phyloP scores from a whole-genome alignment of 2,113 vertebrate genomes.

The Anarrhichthys ocellatus region DNA sequence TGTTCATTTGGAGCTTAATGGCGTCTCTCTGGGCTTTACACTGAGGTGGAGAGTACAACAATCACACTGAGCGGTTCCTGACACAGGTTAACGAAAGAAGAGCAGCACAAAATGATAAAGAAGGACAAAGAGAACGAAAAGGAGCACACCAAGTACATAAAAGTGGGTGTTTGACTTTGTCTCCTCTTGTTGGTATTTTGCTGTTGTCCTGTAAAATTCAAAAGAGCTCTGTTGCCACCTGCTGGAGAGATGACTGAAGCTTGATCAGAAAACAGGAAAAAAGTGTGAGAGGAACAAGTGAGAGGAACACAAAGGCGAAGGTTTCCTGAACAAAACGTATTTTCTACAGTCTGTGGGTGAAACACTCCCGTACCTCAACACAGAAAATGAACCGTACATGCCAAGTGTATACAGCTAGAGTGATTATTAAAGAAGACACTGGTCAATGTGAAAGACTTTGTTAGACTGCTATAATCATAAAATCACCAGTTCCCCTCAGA shows the following conservation, averaged over 20 bases:
- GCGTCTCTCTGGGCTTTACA: slow-evolving; percentile 6
- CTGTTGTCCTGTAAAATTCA: not conserved
- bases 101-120: not conserved
- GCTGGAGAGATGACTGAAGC: slow-evolving; percentile 39
- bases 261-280: not conserved
- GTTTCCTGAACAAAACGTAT: not conserved
- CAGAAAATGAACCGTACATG: not conserved
- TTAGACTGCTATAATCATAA: not conserved
- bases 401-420: not conserved
- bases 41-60: not conserved
- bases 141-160: not conserved
- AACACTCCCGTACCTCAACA: not conserved
- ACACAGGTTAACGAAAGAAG: slow-evolving; percentile 16
- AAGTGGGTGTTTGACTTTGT: slow-evolving; percentile 5
- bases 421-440: not conserved
- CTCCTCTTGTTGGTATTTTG: not conserved
- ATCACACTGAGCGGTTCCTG: slow-evolving; percentile 8
- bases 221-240: slow-evolving; percentile 64
- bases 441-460: not conserved
- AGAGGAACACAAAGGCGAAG: not conserved
- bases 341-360: not conserved
- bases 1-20: slow-evolving; percentile 32
- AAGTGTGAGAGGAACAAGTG: not conserved
- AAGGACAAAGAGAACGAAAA: not conserved
- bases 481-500: not conserved